A percentile compares a stretch with the other conserved stretches of the same genome.
phyloP scores from a whole-genome alignment of 2,888 invertebrate species.

The Caenorhabditis drosophilae region DNA sequence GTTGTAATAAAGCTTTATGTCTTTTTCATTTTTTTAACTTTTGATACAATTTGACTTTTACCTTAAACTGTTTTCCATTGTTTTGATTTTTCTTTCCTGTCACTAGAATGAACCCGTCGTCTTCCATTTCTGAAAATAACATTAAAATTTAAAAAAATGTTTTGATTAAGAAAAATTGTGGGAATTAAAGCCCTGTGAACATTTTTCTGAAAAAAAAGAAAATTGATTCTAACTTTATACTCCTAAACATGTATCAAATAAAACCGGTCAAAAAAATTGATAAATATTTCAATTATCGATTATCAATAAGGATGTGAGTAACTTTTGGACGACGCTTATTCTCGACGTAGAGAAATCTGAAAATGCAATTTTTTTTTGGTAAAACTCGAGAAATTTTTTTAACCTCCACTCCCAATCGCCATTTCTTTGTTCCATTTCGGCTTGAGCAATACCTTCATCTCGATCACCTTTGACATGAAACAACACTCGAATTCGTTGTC shows the following conservation, averaged over 20 bases:
- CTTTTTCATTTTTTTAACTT: not conserved
- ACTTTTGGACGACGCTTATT: constrained; percentile 49
- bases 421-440: constrained; percentile 60
- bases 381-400: no score
- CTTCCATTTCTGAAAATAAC: constrained; percentile 38
- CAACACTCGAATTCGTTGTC: constrained; percentile 61
- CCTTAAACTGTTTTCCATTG: not conserved
- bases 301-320: constrained; percentile 62
- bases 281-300: constrained; percentile 56
- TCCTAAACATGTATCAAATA: no score
- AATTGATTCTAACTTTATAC: no score
- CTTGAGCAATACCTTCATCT: constrained; percentile 59
- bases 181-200: no score
- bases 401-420: constrained; percentile 57
- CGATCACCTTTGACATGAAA: constrained; percentile 63
- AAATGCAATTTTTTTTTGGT: no score
- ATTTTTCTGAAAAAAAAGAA: no score
- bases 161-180: no score
- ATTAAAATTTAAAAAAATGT: no score
- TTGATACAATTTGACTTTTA: not conserved
- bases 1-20: constrained; percentile 5
- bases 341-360: constrained; percentile 60
- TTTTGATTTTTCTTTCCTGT: constrained; percentile 16
- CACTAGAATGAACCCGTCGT: constrained; percentile 47
- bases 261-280: no score